Base-by-base conservation (phyloP, 2,113 vertebrate species). In the Hippocampus abdominalis region DNA sequence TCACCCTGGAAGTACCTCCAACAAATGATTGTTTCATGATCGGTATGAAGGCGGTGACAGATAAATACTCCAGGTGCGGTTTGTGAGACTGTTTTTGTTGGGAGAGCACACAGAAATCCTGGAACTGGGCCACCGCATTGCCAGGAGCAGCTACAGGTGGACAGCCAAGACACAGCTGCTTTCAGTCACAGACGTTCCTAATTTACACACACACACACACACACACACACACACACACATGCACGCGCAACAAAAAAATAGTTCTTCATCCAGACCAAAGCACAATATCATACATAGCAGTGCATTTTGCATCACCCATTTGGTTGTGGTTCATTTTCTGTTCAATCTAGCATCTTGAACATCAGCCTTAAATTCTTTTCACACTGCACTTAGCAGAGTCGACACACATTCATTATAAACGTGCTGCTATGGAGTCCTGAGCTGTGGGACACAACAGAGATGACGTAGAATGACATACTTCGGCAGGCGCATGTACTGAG, bases 41-140 rank as follows among this genome's bases (percentile, higher is more conserved):
- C 60, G 32, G 63, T 70, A 25, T 64, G 39, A n/a, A 71, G 39
- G 39, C 48, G 36, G 56, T 56, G 65, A 62, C 42, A 61, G 69
- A 73, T 11, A 61, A 53, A 70, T 64, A 80, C 53, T 64, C 23
- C 5, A 44, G 63, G 7, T 68, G 25, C 53, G 56, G 40, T 73
- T 68, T 72, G 56, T 53, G 32, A 18, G 23, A 44, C 7, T 64
- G 1, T 49, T 68, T 25, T 57, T 32, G 40, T 64, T 25, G 63
- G 40, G 25, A 16, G 63, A 16, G 40, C 23, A 44, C 63, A 64
- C 42, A 23, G n/a, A 11, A 23, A 40, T 42, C 12, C 21, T 64
- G 40, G 21, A 44, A 44, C n/a, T 25, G 8, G 21, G 18, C n/a
- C 61, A 15, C 39, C 61, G 15, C 39, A 42, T 13, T 21, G 39